Base-by-base conservation (phyloP, 2,113 vertebrate species). In the Galeopterus variegatus region DNA sequence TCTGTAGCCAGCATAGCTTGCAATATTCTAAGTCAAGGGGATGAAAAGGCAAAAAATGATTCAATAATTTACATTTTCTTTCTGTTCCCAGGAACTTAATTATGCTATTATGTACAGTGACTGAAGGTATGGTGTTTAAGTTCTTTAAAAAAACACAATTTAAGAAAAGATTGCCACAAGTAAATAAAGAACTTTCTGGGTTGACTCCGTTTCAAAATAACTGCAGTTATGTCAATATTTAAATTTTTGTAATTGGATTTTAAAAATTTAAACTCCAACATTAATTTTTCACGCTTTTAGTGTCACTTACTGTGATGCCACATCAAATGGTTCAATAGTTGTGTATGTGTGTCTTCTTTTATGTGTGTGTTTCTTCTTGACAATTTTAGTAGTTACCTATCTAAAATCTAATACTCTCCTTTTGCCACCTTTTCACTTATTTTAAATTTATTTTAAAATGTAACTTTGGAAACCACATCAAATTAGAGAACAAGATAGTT, bases 191-290 rank as follows among this genome's bases (percentile, higher is more conserved):
- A 80, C 45, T 67, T 73, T 72, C n/a, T 73, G 15, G 13, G 41
- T 90, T 92, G 58, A 85, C 2, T 88, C 52, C 56, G 69, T 45
- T 96, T 96, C 33, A 62, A 56, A 95, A 52, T 67, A 87, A 62
- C 45, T 64, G 3, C 17, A 36, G 1, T 70, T 90, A 26, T 54
- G 64, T 85, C 50, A 67, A 45, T 73, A 88, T 82, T 41, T 75
- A 60, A 88, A n/a, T 58, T 84, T 77, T 77, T 72, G 6, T 65
- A 52, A 75, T 54, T 62, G 2, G 23, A 84, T 58, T 80, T 69
- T 18, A 36, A 84, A 64, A 95, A 26, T 18, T 54, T 79, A 17
- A 92, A 88, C 36, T 69, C 23, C 48, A 45, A 12, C 10, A 19
- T 85, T 97, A n/a, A 79, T 88, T 93, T 87, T 79, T 12, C 64